Conservation (phyloP, 2,888 invertebrate genomes). For the Drosophila dives region DNA sequence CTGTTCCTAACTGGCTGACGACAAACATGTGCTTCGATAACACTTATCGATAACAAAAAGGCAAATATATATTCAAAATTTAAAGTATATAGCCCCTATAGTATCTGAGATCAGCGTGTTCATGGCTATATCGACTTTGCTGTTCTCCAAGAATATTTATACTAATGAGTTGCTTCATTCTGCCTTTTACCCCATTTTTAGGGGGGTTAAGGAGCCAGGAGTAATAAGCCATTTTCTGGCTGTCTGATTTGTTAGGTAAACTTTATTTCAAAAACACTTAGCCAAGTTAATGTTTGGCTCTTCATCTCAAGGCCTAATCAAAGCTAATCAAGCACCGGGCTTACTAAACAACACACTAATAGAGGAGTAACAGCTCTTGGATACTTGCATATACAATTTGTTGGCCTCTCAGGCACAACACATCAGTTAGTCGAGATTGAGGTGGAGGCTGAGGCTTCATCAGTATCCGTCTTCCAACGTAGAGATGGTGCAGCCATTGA, state of each 20-base stretch:
- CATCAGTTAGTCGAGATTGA: constrained; percentile 31
- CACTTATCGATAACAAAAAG: too few relatives aligned
- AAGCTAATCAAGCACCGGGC: constrained; percentile 62
- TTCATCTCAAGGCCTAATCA: constrained; percentile 55
- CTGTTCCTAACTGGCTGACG: too few relatives aligned
- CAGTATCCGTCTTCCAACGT: constrained; percentile 72
- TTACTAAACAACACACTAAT: constrained; percentile 68
- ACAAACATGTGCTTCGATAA: too few relatives aligned
- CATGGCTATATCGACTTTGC: too few relatives aligned
- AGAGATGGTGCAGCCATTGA: constrained; percentile 61
- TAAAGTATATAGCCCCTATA: too few relatives aligned
- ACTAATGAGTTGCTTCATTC: too few relatives aligned
- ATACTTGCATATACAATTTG: constrained; percentile 42
- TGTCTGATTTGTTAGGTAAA: background rate
- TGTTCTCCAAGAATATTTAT: too few relatives aligned
- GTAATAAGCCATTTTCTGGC: background rate
- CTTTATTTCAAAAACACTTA: constrained; percentile 31
- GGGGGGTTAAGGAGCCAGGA: too few relatives aligned
- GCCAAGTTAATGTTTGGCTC: constrained; percentile 52
- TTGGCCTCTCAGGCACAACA: constrained; percentile 18
- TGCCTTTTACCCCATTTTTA: too few relatives aligned
- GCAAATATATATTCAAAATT: too few relatives aligned
- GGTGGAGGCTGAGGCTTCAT: constrained; percentile 53
- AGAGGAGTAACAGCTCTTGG: constrained; percentile 54
- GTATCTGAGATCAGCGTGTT: too few relatives aligned